These are phyloP conservation scores for Naja naja DNA, from an alignment of 2,113 vertebrate species.

Conservation along the genomic window DNA sequence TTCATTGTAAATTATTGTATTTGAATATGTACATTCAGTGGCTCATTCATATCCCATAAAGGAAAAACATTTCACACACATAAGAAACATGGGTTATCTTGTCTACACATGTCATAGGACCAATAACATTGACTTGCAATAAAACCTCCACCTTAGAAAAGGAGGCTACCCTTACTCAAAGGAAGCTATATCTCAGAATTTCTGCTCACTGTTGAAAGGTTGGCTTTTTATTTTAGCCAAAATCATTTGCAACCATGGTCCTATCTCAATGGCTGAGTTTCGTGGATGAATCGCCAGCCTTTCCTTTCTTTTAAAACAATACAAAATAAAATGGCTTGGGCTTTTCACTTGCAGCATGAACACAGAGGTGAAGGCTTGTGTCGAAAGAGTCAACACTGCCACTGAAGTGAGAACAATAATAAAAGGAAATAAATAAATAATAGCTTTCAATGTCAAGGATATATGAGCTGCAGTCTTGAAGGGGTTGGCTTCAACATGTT, in stretches of 20 bases:
- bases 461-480: conserved; percentile 38
- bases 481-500: conserved; percentile 35
- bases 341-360: conserved; percentile 24
- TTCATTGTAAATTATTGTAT: background rate
- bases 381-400: conserved; percentile 28
- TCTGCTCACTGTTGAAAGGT: conserved; percentile 19
- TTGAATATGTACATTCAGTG: background rate
- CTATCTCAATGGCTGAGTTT: background rate
- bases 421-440: conserved; percentile 34
- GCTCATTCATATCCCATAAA: background rate
- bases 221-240: conserved; percentile 14
- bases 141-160: background rate
- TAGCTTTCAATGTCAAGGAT: conserved; percentile 27
- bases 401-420: conserved; percentile 42
- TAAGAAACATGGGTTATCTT: background rate
- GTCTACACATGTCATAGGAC: background rate
- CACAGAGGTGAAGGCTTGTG: conserved; percentile 35
- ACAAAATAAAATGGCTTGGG: background rate
- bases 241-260: background rate
- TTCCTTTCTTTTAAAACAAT: conserved; percentile 17
- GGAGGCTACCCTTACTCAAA: conserved; percentile 7
- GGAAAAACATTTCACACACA: no score
- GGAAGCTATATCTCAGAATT: background rate
- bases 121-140: background rate
- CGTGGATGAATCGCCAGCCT: fast-evolving